Evolutionary conservation across 2,888 invertebrate species (phyloP).

Genomic region (Tricholauxania praeusta): DNA sequence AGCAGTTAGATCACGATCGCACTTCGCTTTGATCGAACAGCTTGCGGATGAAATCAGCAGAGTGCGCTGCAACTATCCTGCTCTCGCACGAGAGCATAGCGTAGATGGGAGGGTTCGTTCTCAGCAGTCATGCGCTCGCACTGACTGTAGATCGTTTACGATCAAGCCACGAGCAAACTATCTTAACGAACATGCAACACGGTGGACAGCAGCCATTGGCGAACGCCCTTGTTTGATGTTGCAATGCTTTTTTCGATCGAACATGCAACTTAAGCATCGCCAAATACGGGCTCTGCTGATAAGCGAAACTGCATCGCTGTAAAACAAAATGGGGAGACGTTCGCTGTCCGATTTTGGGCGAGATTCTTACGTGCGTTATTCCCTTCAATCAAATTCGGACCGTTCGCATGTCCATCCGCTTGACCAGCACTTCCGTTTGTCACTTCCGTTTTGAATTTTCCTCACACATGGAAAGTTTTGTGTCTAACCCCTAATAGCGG

Average conservation of each 20-base stretch:
- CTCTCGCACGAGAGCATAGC: too few species aligned
- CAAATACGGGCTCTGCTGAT: background rate
- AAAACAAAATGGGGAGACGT: background rate
- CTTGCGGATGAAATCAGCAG: too few species aligned
- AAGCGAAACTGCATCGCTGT: background rate
- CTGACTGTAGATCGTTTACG: slow-evolving; percentile 12
- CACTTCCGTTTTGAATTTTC: background rate
- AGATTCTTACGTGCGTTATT: too few species aligned
- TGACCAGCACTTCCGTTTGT: slow-evolving; percentile 14
- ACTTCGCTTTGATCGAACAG: background rate
- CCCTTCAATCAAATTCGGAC: too few species aligned
- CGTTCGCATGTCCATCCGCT: background rate
- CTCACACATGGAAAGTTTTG: background rate
- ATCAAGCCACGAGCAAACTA: slow-evolving; percentile 9
- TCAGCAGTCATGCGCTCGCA: too few species aligned
- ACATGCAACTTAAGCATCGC: background rate
- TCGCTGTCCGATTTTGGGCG: background rate
- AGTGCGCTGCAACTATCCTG: too few species aligned
- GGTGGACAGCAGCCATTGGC: slow-evolving; percentile 13
- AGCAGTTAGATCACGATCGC: background rate
- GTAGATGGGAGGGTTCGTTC: too few species aligned
- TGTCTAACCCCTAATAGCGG: background rate
- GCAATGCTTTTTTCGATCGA: background rate
- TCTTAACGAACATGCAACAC: background rate
- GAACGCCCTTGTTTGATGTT: slow-evolving; percentile 5